Evolutionary conservation across 2,113 vertebrate species (phyloP), one percentile per base, ranked within the genome.

Genomic region (Chauna torquata): DNA sequence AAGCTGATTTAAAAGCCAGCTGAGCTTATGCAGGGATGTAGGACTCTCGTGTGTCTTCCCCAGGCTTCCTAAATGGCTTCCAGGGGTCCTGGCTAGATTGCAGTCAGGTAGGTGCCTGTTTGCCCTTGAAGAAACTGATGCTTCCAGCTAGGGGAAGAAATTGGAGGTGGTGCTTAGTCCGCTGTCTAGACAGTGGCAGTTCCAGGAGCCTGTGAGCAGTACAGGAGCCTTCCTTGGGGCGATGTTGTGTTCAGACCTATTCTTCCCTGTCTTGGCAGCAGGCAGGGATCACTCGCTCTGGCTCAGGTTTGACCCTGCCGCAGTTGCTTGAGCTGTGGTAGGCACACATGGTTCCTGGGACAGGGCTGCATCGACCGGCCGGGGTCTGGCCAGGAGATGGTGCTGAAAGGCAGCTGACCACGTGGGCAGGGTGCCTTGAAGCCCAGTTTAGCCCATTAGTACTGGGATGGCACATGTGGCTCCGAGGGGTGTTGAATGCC

Each of bases 321-420:
- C 3, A 0, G 7, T 24, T 90, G 62, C 47, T 32, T 8, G 12
- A 32, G 69, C 40, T 52, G 49, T 20, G 27, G 18, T 17, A 12
- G 80, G 82, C 55, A 50, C 38, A 12, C 6, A 0, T 12, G n/a
- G 68, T 30, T 81, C 32, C 24, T 62, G 88, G 70, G 58, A 32
- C 55, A 16, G 25, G n/a, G 4, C 5, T 81, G 24, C 47, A 23
- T 54, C 61, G 58, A 1, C 19, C 32, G 82, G 69, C 91, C 47
- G 4, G 32, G n/a, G 19, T 69, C 30, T 86, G 86, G 72, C 94
- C 95, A 93, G 90, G 92, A 96, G 96, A 86, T 96, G 94, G 95
- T 95, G 96, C 96, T 96, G 93, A 22, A 86, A 94, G 82, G 96
- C 96, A 93, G 70, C 83, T 4, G 65, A 8, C 69, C 24, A 3